Evolutionary conservation across 2,797 vertebrate genomes (phyloP), one percentile per base, ranked within the genome.

Genomic region (Mormyrops boulengeri): DNA sequence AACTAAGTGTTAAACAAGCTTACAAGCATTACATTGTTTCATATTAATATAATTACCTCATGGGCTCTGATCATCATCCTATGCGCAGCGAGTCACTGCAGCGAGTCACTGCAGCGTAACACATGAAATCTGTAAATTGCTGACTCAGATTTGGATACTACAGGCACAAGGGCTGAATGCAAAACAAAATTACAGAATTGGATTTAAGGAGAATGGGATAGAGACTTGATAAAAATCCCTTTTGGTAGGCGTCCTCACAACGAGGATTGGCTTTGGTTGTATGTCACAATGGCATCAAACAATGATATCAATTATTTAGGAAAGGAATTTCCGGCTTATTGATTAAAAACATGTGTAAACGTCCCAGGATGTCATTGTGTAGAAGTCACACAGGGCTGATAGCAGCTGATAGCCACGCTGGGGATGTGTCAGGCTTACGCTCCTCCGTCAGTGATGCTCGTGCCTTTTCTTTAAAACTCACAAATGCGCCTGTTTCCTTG

Each of bases 321-420:
- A 85, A 34, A 86, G 34, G 12, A 85, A 66, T 2, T 5, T 52
- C 80, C 62, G 22, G 34, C 85, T 62, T 12, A 88, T 80, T 82
- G 82, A 7, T 80, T 69, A 88, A 87, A 85, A 87, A 47, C 22
- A 87, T 87, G 90, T 87, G 73, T 90, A 91, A 91, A 90, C 66
- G n/a, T 88, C 49, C 30, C 50, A 34, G 80, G 50, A 47, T 6
- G 4, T 7, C 85, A 87, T 85, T 80, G 38, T 62, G 89, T 60
- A 86, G 57, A 89, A 88, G 17, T 47, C 17, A 84, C 44, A 49
- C 80, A 4, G 41, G 9, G n/a, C 80, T 38, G 87, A 88, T 90
- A 91, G 91, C 91, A 91, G 90, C 93, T 80, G 66, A 73, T 34
- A 90, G 80, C 49, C 53, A 90, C 88, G 87, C 82, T 80, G 87